Evolutionary conservation across 2,113 vertebrate genomes (phyloP).

Genomic region (Stegastes partitus): DNA sequence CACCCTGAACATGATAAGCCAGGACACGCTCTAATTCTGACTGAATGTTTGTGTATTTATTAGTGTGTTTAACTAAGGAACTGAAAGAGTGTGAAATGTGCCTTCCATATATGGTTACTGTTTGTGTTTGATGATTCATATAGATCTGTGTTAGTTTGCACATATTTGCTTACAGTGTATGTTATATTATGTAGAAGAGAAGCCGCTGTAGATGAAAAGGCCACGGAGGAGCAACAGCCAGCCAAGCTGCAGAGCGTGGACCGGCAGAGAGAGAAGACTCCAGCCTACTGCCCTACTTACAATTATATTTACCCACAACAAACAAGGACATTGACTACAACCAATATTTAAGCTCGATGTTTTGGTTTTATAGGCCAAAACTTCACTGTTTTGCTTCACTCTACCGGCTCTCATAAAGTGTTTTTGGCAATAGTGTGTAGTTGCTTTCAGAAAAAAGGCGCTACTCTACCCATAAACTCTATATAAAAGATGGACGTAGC

Average conservation of each 20-base stretch:
- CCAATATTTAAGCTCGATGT: background rate
- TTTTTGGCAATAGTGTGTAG: too few relatives aligned
- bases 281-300: background rate
- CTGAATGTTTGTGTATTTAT: slow-evolving; percentile 22
- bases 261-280: background rate
- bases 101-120: background rate
- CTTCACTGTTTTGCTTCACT: background rate
- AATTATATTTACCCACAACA: background rate
- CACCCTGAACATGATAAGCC: slow-evolving; percentile 31
- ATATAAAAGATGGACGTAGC: too few relatives aligned
- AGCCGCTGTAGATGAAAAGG: slow-evolving; percentile 7
- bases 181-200: slow-evolving; percentile 5
- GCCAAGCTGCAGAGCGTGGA: background rate
- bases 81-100: background rate
- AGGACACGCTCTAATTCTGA: slow-evolving; percentile 33
- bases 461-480: too few relatives aligned
- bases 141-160: background rate
- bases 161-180: slow-evolving; percentile 1
- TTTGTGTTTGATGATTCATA: background rate
- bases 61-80: slow-evolving; percentile 17
- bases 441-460: too few relatives aligned
- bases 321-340: background rate
- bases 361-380: background rate
- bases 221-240: slow-evolving; percentile 18
- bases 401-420: background rate